Conservation (phyloP, 2,888 invertebrate species). For the Apodemia duryi region DNA sequence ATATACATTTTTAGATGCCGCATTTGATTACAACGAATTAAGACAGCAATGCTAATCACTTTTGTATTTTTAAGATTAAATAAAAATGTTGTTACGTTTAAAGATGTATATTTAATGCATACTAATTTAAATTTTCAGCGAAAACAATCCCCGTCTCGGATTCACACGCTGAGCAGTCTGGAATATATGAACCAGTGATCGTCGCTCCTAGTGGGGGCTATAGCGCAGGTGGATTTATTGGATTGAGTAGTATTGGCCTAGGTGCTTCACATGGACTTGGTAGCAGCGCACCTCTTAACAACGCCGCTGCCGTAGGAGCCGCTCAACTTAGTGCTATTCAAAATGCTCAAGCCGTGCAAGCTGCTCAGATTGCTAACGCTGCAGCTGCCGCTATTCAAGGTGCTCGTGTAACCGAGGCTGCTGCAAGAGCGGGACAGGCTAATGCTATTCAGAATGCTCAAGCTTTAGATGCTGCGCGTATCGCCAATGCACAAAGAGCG, state of each 20-base stretch:
- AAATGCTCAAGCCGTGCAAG: constrained; percentile 68
- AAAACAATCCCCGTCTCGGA: constrained; percentile 41
- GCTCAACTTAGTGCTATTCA: constrained; percentile 70
- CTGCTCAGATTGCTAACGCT: constrained; percentile 62
- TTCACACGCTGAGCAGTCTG: constrained; percentile 47
- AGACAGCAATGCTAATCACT: no score
- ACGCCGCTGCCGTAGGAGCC: constrained; percentile 64
- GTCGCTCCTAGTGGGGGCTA: constrained; percentile 19
- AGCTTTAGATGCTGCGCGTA: constrained; percentile 63
- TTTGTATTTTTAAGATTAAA: no score
- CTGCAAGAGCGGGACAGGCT: constrained; percentile 61
- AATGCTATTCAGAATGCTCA: constrained; percentile 67
- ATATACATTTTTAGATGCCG: no score
- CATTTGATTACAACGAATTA: no score
- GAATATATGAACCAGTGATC: constrained; percentile 35
- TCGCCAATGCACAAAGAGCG: constrained; percentile 65
- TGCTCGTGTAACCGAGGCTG: constrained; percentile 62
- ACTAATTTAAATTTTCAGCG: constrained; percentile 28
- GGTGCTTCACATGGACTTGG: constrained; percentile 23
- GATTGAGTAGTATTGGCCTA: neutral
- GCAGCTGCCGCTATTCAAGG: constrained; percentile 70
- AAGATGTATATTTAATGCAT: neutral
- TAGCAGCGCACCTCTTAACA: constrained; percentile 51
- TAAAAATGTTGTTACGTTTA: no score
- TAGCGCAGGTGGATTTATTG: neutral